Base-by-base conservation (phyloP, 2,797 vertebrate species). In the Micromesistius poutassou region DNA sequence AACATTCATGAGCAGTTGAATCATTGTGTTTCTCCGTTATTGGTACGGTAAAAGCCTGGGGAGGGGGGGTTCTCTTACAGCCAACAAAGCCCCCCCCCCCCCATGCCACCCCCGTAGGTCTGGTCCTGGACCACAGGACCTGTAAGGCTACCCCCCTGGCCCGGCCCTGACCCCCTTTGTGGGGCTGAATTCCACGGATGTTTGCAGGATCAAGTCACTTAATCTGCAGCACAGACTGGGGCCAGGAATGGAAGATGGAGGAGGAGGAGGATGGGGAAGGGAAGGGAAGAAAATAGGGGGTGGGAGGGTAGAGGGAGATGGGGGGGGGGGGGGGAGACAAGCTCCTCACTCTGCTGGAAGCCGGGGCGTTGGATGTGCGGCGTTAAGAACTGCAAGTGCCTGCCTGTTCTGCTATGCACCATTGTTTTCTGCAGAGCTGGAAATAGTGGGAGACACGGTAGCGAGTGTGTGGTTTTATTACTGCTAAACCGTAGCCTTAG, bases 61-160 rank as follows among this genome's bases (percentile, higher is more conserved):
- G 46, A 19, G 14, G 38, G 77, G 33, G 33, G 33, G 73, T 25
- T 13, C 85, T 78, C 87, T 81, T 83, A 80, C 82, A 83, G 86
- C 84, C 87, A 76, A 81, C 83, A 78, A 86, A 88, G 86, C 78
- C 73, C 75, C 81, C 82, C 78, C 73, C 75, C 81, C 82, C 81
- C 75, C 85, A 84, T 91, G 91, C 91, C 91, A 91, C 91, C 87
- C 84, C 86, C 46, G 83, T 84, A 83, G 90, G 88, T 86, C 87
- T 76, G 91, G 84, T 92, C 92, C 91, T 87, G 85, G 93, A 90
- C 85, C 89, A 89, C 55, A 66, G 87, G 91, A 91, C 79, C 83
- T 92, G 89, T 91, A 91, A 94, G 92, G 92, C 91, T 93, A 93
- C 93, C 33, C 94, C 91, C 88, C 79, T 94, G 94, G 91, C 93